Evolutionary conservation across 2,113 vertebrate genomes (phyloP), one percentile per base, ranked within the genome.

Genomic region (Canis aureus): DNA sequence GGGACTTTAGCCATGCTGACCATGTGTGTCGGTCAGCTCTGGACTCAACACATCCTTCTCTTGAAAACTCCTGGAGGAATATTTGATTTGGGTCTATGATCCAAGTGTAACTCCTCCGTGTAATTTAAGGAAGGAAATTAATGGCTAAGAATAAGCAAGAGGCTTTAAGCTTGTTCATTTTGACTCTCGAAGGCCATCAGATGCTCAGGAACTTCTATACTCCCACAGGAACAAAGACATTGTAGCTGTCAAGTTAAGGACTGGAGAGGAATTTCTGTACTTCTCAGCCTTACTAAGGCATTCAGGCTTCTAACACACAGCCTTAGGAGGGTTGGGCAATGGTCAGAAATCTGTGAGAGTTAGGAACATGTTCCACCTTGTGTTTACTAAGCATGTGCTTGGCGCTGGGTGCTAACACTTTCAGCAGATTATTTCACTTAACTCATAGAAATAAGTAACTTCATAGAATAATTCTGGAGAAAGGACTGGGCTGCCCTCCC

Each of bases 161-260:
- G 20, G 9, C 10, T 69, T 38, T 16, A 10, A 85, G 12, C 32
- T 17, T 38, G 22, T 17, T 91, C 11, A 23, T 76, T 53, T 80
- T 25, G 57, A 59, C 49, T 38, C 11, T 89, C 27, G 23, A 13
- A 84, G 43, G 11, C n/a, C 13, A 35, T 27, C 59, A 23, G 8
- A 51, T 49, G 16, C 16, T 10, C 60, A 5, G 35, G 1, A 23
- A 4, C 2, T 20, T 27, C 8, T 13, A 20, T 3, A 0, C 11
- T 51, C 43, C 32, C n/a, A 5, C 19, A 62, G 38, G 29, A 51
- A 11, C 17, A n/a, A 23, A 57, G 60, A 57, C 10, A 1, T 2
- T 7, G 17, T 13, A 4, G 22, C 13, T 15, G 29, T 22, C 38
- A 38, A 4, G 5, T 16, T 29, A 23, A 35, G 10, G 3, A 1